These are phyloP conservation scores for Rhineura floridana DNA, from an alignment of 2,113 vertebrate species.

Conservation along the genomic window DNA sequence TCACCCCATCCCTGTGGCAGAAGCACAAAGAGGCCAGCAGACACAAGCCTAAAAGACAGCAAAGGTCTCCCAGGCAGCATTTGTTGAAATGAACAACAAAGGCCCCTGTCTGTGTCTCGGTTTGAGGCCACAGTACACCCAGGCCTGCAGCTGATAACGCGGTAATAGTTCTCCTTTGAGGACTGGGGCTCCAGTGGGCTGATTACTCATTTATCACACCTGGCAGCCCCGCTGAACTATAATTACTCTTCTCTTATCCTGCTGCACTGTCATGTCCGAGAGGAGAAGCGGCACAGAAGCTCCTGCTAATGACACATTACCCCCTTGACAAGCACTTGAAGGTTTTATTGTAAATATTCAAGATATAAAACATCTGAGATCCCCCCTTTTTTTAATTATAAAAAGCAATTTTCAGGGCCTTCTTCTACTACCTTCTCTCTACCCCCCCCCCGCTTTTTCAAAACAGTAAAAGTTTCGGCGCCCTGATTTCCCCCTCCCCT, in stretches of 20 bases:
- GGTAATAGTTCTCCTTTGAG: constrained; percentile 99
- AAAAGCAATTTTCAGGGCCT: constrained; percentile 81
- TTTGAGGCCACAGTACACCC: constrained; percentile 73
- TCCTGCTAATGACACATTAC: constrained; percentile 87
- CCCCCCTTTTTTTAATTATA: constrained; percentile 83
- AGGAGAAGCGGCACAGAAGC: constrained; percentile 82
- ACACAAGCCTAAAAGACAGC: constrained; percentile 41
- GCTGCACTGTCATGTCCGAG: constrained; percentile 94
- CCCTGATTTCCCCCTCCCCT: constrained; percentile 53
- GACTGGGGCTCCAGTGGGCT: constrained; percentile 90
- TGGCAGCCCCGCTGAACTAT: constrained; percentile 98
- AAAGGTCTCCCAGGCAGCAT: constrained; percentile 50
- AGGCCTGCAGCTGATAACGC: constrained; percentile 95
- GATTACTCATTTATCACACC: constrained; percentile 99
- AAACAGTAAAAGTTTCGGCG: constrained; percentile 72
- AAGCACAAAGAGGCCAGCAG: constrained; percentile 71
- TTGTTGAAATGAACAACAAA: constrained; percentile 75
- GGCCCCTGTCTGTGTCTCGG: constrained; percentile 83
- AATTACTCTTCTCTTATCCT: constrained; percentile 99
- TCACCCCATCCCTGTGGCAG: constrained; percentile 50
- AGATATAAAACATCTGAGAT: constrained; percentile 86
- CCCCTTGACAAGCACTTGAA: constrained; percentile 84
- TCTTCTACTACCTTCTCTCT: not conserved
- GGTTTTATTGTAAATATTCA: constrained; percentile 86
- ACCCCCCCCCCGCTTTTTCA: constrained; percentile 32